Evolutionary conservation across 2,888 invertebrate species (phyloP), one percentile per base, ranked within the genome.

Genomic region (Diloba caeruleocephala): DNA sequence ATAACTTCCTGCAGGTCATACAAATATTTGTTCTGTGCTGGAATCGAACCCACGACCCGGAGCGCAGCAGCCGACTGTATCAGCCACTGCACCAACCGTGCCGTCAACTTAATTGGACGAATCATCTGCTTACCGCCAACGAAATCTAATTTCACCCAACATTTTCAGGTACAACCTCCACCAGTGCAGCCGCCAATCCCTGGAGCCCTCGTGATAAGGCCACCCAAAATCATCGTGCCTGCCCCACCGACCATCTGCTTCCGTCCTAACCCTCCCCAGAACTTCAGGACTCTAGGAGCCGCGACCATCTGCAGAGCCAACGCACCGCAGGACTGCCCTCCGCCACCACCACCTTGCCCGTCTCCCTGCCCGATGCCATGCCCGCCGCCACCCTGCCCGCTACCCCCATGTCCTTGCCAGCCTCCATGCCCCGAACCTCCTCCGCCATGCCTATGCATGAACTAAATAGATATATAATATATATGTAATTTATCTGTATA

Each of bases 201-300:
- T 0, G 70, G 59, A 0, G 13, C 77, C 0, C 71, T 91, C 1
- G 49, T 88, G 3, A 76, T 90, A 4, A 71, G 60, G 1, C 90
- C 91, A 0, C 85, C 90, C 1, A 84, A 66, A 71, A 86, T 91
- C 53, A 25, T 76, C 5, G 82, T 90, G 0, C 87, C 88, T 0
- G 74, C 81, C 0, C 79, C 89, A 0, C 91, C 90, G 0, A 82
- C 81, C 23, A 81, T 91, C 50, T 79, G 78, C 67, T 91, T 89
- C 84, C 76, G 72, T 14, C 85, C 90, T 0, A 81, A 85, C 59
- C 80, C 85, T 0, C 84, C 85, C 0, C 64, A 77, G 1, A 10
- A 34, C 57, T 86, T 84, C 75, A 78, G 82, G 10, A 85, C 85
- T 0, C 25, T 74, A 0, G 89, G 89, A 0, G 71, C 79, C 7